Evolutionary conservation across 2,797 vertebrate genomes (phyloP), one percentile per base, ranked within the genome.

Genomic region (Todus mexicanus): DNA sequence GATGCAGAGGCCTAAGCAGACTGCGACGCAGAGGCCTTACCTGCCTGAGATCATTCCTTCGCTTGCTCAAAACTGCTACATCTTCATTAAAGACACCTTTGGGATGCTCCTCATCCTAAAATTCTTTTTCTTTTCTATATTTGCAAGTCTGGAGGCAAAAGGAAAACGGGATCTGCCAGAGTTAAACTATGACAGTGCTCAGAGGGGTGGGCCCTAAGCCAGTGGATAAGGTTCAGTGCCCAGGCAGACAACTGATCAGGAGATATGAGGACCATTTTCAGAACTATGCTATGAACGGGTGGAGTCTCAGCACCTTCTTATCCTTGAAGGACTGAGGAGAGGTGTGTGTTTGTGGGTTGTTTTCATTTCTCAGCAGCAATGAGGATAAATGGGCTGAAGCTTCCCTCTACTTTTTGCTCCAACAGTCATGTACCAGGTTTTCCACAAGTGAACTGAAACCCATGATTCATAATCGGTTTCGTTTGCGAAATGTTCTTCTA

Each of bases 401-500:
- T 89, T 91, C 74, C 54, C 78, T 87, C 89, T 40, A 5, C 59
- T 75, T 83, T 77, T 85, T 92, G 71, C 78, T 92, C 87, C 86
- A 79, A 54, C 21, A 74, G 42, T 59, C 87, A 54, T 84, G 70
- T 68, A 88, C 91, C 94, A 91, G 85, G 80, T 87, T 90, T 95
- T 95, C 81, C 91, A 94, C 87, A 84, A 77, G 77, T 66, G 92
- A 95, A 60, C 73, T 50, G 82, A 93, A 92, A 77, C 60, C 90
- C 84, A 83, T 84, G 91, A 93, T 94, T 95, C 95, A 92, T 93
- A 95, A 95, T 93, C 92, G 93, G 92, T 89, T 93, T 94, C 72
- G 21, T 96, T 96, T 95, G 90, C 3, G 3, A 94, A 95, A 95
- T 91, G 77, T 95, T 89, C 91, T 81, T 94, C 95, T 97, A 96